phyloP scores from a whole-genome alignment of 1,140 invertebrate species.

The Ceratitis capitata region DNA sequence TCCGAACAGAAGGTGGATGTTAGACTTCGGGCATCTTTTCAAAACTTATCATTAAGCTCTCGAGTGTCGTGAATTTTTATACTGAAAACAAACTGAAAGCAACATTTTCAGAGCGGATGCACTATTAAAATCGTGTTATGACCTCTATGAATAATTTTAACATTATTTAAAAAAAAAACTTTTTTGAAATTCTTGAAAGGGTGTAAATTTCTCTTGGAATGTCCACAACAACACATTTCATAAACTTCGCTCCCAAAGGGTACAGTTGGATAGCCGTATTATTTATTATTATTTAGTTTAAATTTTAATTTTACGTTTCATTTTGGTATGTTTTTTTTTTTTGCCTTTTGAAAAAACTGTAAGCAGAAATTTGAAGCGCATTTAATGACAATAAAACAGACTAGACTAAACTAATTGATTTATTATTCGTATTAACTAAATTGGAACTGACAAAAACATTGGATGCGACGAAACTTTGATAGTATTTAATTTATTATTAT shows the following conservation, averaged over 20 bases:
- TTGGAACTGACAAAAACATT: conserved; percentile 15
- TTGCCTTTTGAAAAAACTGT: conserved; percentile 8
- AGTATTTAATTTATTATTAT: not conserved
- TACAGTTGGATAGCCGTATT: no score
- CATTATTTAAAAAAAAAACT: not conserved
- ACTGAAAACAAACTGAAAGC: no score
- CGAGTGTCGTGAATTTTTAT: no score
- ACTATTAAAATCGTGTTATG: no score
- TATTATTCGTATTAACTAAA: not conserved
- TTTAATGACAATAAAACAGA: conserved; percentile 31
- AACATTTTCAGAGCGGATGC: no score
- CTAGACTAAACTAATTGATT: conserved; percentile 25
- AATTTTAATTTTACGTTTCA: no score
- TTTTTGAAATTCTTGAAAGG: not conserved
- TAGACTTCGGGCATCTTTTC: no score
- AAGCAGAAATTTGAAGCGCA: conserved; percentile 39
- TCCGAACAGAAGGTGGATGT: no score
- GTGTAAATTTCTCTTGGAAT: not conserved
- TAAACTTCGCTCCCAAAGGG: not conserved
- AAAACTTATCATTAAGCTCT: no score
- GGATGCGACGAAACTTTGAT: conserved; percentile 9
- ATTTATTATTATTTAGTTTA: no score
- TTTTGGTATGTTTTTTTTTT: no score
- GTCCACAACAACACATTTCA: not conserved
- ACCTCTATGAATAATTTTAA: no score